Evolutionary conservation across 2,888 invertebrate species (phyloP), one percentile per base, ranked within the genome.

Genomic region (Tubulanus polymorphus): DNA sequence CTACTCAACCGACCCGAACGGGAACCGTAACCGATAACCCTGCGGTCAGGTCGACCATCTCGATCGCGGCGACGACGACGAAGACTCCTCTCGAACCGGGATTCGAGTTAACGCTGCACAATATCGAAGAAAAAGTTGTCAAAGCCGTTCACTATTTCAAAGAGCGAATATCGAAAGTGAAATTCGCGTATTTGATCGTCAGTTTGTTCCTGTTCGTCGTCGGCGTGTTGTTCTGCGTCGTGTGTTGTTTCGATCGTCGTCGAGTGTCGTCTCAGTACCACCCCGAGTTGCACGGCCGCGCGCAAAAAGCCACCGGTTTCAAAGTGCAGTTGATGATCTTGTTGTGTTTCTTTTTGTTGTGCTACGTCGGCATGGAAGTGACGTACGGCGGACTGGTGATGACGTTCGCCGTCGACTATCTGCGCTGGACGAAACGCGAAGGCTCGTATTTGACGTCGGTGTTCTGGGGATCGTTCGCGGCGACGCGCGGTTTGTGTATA

Each of bases 391-490:
- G 78, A n/a, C 67, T 80, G n/a, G 64, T 81, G 5, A 68, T 78
- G 51, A 73, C 75, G 8, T 80, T 77, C 64, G 67, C 76, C 29
- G 71, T 78, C 3, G 67, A 73, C 46, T 64, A 69, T 51, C 66
- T 74, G 26, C 57, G 68, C 10, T 72, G 79, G 67, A 63, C 69
- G 2, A 72, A 74, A 48, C 59, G 70, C 1, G 64, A 70, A 50
- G 80, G 76, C n/a, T 74, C 75, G 2, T 68, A 71, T n/a, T 62
- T 81, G 29, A 74, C 78, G 1, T 75, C 80, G 3, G 67, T 79
- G 25, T 81, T 80, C 60, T 81, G 81, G 81, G 80, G 80, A 0
- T 71, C 77, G 3, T 71, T 81, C 51, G 79, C 81, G 3, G 64
- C 72, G 3, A 76, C 74, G 2, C 68, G 81, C n/a, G 76, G 78